Evolutionary conservation across 1,140 invertebrate species (phyloP).

Genomic region (Philotrypesis tridentata): DNA sequence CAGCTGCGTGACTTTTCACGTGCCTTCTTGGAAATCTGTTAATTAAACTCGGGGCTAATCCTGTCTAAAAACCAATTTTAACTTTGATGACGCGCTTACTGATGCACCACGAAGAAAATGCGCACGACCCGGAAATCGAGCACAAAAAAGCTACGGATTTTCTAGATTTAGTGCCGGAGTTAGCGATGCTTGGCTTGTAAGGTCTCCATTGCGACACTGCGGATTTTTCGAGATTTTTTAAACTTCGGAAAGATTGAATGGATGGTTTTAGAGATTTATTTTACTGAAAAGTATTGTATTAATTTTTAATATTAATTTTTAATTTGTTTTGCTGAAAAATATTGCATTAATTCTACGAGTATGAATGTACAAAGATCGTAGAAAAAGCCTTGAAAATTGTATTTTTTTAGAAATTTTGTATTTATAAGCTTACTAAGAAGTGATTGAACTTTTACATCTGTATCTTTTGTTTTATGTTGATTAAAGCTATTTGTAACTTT

Average conservation of each 20-base stretch:
- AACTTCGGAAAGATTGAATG: not conserved
- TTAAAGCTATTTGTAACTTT: no score
- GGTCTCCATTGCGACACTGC: not conserved
- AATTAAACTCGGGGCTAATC: conserved; percentile 41
- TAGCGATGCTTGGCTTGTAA: not conserved
- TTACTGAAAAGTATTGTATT: not conserved
- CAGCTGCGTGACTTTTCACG: not conserved
- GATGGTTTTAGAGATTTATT: no score
- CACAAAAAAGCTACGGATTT: not conserved
- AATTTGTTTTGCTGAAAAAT: no score
- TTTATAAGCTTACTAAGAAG: no score
- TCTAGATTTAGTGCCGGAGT: not conserved
- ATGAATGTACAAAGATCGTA: no score
- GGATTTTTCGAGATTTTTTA: not conserved
- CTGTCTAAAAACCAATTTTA: conserved; percentile 27
- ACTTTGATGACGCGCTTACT: not conserved
- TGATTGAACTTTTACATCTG: no score
- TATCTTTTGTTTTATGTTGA: no score
- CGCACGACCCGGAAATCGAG: not conserved
- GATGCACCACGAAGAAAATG: not conserved
- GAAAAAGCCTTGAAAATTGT: no score
- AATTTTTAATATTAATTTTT: no score
- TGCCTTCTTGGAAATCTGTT: conserved; percentile 4
- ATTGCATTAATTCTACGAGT: no score
- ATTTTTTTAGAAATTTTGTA: no score